Evolutionary conservation across 1,140 invertebrate species (phyloP).

Genomic region (Papilio dardanus): DNA sequence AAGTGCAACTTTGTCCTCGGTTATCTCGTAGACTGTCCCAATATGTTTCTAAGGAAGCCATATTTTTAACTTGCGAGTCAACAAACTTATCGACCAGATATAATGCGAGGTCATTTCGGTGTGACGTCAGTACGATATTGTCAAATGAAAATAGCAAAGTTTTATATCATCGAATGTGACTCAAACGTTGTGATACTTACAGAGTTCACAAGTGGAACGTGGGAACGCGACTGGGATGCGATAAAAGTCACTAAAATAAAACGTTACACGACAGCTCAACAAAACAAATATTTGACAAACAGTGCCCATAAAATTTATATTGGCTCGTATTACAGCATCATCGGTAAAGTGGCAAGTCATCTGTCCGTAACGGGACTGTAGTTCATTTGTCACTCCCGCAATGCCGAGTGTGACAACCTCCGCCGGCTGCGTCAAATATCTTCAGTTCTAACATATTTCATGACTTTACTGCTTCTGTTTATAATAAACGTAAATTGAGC

Average conservation of each 20-base stretch:
- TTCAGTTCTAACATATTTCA: conserved; percentile 53
- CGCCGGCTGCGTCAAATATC: conserved; percentile 56
- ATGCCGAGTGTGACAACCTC: conserved; percentile 52
- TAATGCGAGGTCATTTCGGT: conserved; percentile 54
- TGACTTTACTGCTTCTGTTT: conserved; percentile 48
- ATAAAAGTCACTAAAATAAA: conserved; percentile 36
- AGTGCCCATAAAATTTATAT: conserved; percentile 36
- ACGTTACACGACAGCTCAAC: conserved; percentile 35
- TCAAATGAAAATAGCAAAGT: conserved; percentile 45
- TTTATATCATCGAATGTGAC: conserved; percentile 36
- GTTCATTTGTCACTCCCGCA: conserved; percentile 63
- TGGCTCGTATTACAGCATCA: conserved; percentile 42
- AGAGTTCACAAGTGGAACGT: conserved; percentile 35
- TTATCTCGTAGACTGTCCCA: conserved; percentile 45
- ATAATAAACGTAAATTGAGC: conserved; percentile 36
- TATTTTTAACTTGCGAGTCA: conserved; percentile 62
- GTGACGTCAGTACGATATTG: conserved; percentile 61
- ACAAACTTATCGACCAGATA: conserved; percentile 63
- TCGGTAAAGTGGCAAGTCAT: conserved; percentile 66
- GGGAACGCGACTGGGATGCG: conserved; percentile 24
- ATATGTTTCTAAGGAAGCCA: conserved; percentile 57
- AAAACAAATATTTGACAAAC: conserved; percentile 39
- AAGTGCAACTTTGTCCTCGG: conserved; percentile 67
- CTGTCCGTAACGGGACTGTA: conserved; percentile 55
- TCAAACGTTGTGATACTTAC: conserved; percentile 24